phyloP scores from a whole-genome alignment of 2,888 invertebrate species.

The Vanessa cardui region DNA sequence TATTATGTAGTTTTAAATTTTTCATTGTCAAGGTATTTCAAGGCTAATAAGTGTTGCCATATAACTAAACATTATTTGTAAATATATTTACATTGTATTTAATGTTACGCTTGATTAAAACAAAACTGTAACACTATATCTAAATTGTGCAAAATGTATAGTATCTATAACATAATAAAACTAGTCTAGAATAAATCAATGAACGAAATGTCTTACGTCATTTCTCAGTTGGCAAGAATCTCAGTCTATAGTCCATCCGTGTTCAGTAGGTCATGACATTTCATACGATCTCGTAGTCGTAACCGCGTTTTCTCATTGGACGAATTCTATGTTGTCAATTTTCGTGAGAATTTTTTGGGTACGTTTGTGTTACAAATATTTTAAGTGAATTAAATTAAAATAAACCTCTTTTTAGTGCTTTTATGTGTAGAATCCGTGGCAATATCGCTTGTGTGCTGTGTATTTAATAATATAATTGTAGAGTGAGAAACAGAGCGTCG shows the following conservation, averaged over 20 bases:
- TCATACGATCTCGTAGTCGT: conserved; percentile 11
- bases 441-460: conserved; percentile 34
- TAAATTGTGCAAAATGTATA: background rate
- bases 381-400: conserved; percentile 40
- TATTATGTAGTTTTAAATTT: too few species aligned
- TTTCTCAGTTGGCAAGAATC: conserved; percentile 65
- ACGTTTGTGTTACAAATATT: conserved; percentile 49
- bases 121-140: too few species aligned
- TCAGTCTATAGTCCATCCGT: conserved; percentile 50
- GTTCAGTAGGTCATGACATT: conserved; percentile 44
- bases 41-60: conserved; percentile 3
- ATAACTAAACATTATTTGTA: background rate
- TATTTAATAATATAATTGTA: conserved; percentile 12
- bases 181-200: conserved; percentile 39
- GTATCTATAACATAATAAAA: background rate
- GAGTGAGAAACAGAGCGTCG: conserved; percentile 13
- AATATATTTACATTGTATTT: background rate
- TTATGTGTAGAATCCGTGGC: conserved; percentile 14
- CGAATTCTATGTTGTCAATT: conserved; percentile 45
- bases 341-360: conserved; percentile 56
- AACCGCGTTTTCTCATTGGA: conserved; percentile 21
- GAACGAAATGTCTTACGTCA: conserved; percentile 61
- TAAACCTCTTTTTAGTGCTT: conserved; percentile 10
- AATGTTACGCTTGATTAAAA: background rate
- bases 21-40: background rate